A percentile compares a stretch with the other conserved stretches of the same genome.
Conservation (phyloP, 2,888 invertebrate genomes). For the Pilophorus perplexus region DNA sequence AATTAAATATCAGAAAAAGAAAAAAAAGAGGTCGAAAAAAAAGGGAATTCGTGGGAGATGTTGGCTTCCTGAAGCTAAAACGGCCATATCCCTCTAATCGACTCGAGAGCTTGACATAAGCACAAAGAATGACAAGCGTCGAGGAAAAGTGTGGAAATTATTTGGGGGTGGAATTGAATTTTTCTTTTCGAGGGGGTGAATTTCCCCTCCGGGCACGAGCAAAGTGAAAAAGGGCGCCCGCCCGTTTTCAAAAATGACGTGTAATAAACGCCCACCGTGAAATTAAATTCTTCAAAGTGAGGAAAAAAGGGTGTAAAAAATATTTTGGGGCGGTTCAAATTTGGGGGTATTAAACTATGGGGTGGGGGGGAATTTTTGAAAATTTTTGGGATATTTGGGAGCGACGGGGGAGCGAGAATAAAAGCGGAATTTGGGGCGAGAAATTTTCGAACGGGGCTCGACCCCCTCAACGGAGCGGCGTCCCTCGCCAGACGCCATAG, state of each 20-base stretch:
- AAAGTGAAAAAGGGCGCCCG: constrained; percentile 7
- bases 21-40: not conserved
- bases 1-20: not conserved
- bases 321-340: not conserved
- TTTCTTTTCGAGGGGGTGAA: not conserved
- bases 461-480: constrained; percentile 27
- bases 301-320: not conserved
- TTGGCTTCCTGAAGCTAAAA: constrained; percentile 20
- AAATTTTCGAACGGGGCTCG: not conserved
- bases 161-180: not conserved
- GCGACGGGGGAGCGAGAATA: not conserved
- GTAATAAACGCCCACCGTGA: constrained; percentile 26
- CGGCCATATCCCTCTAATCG: constrained; percentile 17
- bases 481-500: constrained; percentile 44
- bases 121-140: not conserved
- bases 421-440: not conserved
- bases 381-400: not conserved
- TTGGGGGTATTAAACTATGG: constrained; percentile 2
- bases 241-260: constrained; percentile 43
- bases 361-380: not conserved
- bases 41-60: not conserved
- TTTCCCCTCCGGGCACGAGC: not conserved
- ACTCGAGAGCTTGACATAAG: not conserved
- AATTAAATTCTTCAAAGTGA: not conserved
- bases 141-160: not conserved